Base-by-base conservation (phyloP, 2,888 invertebrate genomes). In the Eutolmus rufibarbis region DNA sequence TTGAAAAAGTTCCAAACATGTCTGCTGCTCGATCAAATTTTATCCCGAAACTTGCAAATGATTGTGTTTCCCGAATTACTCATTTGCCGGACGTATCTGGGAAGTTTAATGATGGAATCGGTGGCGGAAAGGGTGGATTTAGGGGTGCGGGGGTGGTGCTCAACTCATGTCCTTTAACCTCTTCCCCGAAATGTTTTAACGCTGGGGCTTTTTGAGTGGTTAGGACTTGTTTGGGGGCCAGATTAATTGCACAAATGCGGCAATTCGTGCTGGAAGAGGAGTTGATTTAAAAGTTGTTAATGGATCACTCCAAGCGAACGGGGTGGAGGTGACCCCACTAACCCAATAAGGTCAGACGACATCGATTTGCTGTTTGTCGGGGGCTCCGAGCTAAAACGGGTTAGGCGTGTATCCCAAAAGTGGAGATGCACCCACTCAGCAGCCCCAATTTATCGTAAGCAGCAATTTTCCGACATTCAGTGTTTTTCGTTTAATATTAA, bases 1-100 rank as follows among this genome's bases (percentile, higher is more conserved):
- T 87, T 87, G 79, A 86, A 87, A 87, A 87, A 86, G 43, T 87
- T 87, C 81, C 37, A 43, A 46, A 51, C 74, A 87, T 23, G 87
- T 84, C 74, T 87, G 87, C 40, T n/a, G 85, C 46, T 87, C 87
- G 85, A 87, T 87, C 87, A 87, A 87, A 85, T 77, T 78, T 78
- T 85, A 85, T 86, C 78, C 40, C 77, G 78, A 78, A 87, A 57
- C 78, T 87, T 85, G 77, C 85, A 87, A 87, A 87, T 87, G 74
- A 57, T 74, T 87, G 16, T 86, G 81, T 74, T 78, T 23, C 43
- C 23, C 19, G 23, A 78, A 78, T 78, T 43, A 78, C 78, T 78
- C 78, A 14, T 19, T 40, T 43, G 23, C 43, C 43, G 34, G 37
- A 19, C n/a, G 56, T 19, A 56, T 19, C 56, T 19, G 56, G n/a